Evolutionary conservation across 2,113 vertebrate species (phyloP), one percentile per base, ranked within the genome.

Genomic region (Tiliqua scincoides): DNA sequence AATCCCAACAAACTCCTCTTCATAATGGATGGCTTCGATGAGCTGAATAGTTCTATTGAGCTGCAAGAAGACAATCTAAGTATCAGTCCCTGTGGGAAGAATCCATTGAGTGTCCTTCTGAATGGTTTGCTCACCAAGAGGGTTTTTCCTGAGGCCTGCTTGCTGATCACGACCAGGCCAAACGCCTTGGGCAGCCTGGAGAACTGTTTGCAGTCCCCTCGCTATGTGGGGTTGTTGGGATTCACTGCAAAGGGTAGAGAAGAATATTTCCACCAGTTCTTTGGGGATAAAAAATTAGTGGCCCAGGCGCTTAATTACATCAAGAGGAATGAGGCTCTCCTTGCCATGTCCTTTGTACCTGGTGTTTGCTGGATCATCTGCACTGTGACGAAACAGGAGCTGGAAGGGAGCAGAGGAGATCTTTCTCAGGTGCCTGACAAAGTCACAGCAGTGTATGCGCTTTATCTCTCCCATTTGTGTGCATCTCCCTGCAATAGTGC

Each of bases 11-110:
- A 73, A 48, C 48, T 94, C 27, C 90, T 96, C 3, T 95, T 96
- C 85, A 92, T 96, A 57, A 86, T 95, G 89, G 95, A 95, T 0
- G 95, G 95, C 74, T 95, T 96, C 1, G 93, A 96, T 1, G 94
- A 96, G 57, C 81, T 96, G 15, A 93, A 90, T 12, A 92, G 91
- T 0, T 74, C 92, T 20, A 88, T 91, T 1, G 91, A 93, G 1
- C 91, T 91, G 63, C n/a, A 78, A 11, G 32, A n/a, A 0, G 93
- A 85, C 20, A 43, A 76, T 0, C 59, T 89, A 17, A 85, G 89
- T 48, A 82, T 67, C 0, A 87, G 95, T 80, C 90, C 89, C 72
- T 77, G 37, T 62, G 82, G 75, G 63, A 87, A 88, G 6, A 88
- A 78, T 54, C 30, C 83, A 3, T 85, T 87, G 25, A 84, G 84